Base-by-base conservation (phyloP, 2,113 vertebrate genomes). In the Seriola rivoliana region DNA sequence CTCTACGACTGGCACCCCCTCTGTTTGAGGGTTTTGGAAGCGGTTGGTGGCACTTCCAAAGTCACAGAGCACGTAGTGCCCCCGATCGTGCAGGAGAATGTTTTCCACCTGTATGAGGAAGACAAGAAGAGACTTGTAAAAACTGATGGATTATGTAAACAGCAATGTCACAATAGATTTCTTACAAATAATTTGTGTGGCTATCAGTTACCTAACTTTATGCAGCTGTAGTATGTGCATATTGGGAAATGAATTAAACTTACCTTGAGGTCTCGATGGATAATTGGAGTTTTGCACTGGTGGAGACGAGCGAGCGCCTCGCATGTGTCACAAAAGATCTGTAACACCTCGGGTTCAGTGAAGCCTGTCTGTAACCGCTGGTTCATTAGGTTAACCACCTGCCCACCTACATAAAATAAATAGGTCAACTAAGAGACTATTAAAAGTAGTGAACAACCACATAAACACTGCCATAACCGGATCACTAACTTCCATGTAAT, bases 321-420 rank as follows among this genome's bases (percentile, higher is more conserved):
- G 2, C 98, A 99, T 1, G 97, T 99, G 89, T 99, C 98, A 4
- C 98, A 99, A 90, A 99, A 99, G 81, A 99, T 97, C 89, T 98
- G 97, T 25, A 99, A 95, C 16, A 99, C 98, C 91, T 99, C 98
- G 0, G 90, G 93, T 90, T 99, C 98, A 0, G 96, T 97, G 93
- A 99, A 99, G 32, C 98, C 98, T 0, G 95, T 99, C 93, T 99
- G 98, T 63, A 99, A 88, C 48, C 97, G 95, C 76, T 99, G 98
- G 93, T 99, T 99, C 98, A 99, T 99, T 40, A 98, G 94, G 91
- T 99, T 99, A 63, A 99, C 98, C 60, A 99, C 98, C 85, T 99
- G 98, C 0, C 98, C 98, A 70, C 98, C 98, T 99, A 44, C 4
- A 55, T 4, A 11, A 72, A 69, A 76, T 13, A 79, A 54, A 50